Evolutionary conservation across 2,888 invertebrate genomes (phyloP), one percentile per base, ranked within the genome.

Genomic region (Isotomurus palustris): DNA sequence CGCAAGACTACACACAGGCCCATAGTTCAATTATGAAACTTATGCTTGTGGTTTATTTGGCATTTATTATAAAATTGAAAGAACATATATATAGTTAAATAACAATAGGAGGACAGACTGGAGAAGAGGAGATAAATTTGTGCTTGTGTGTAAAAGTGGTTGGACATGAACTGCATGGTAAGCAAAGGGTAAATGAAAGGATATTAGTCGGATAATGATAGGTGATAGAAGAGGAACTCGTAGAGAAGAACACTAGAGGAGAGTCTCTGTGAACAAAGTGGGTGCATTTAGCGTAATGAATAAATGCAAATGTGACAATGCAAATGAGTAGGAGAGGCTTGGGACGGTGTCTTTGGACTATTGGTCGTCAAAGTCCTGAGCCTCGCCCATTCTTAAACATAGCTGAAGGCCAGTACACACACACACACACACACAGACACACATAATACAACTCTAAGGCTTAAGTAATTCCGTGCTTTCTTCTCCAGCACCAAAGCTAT

Each of bases 221-320:
- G 63, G 50, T 50, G 56, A 53, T 54, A 51, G 60, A 51, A 53
- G 53, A 45, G 24, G 43, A n/a, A n/a, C 19, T 22, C 12, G 24
- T 32, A 8, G 29, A 29, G 49, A 49, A 35, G 17, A 22, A n/a
- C n/a, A n/a, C 40, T 5, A 40, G n/a, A 40, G 40, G 6, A 35
- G 47, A 49, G 35, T 21, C 49, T 19, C 22, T n/a, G n/a, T n/a
- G n/a, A n/a, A n/a, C n/a, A 28, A 49, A 49, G 48, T 49, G 48
- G 48, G 48, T 53, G 53, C 60, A 62, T 64, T 66, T 64, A 68
- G 60, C 59, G 64, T 64, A 66, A 66, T 64, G 68, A 66, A 64
- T 63, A 66, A 63, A 68, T 68, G 68, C 68, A 68, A 68, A 68
- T 68, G 64, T 61, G 60, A 67, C 62, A 59, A 61, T 62, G 64